These are phyloP conservation scores for Amphiura filiformis DNA, from an alignment of 35 echinoderm and acorn worm species.

Conservation along the genomic window DNA sequence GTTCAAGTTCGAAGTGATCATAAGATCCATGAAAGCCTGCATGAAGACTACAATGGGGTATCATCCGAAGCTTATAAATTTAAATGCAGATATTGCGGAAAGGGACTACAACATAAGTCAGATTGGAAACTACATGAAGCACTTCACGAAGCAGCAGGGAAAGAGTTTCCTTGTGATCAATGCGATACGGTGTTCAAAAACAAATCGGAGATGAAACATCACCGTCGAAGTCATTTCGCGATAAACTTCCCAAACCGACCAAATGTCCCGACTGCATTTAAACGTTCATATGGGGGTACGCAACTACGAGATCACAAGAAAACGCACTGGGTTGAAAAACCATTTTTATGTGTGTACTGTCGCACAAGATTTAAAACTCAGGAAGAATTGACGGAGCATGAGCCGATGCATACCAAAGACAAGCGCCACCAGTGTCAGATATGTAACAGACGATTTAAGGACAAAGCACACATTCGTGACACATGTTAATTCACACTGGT, in stretches of 20 bases:
- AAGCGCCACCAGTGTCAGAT: background rate
- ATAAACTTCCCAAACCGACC: background rate
- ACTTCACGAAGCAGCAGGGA: background rate
- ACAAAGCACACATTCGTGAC: constrained; percentile 7
- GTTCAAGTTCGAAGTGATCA: background rate
- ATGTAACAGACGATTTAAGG: constrained; percentile 1
- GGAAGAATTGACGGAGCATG: background rate
- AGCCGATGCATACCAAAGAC: background rate
- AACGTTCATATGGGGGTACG: background rate
- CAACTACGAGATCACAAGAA: background rate
- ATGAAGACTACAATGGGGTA: background rate
- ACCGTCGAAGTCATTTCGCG: background rate
- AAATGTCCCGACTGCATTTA: background rate
- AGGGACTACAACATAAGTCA: background rate
- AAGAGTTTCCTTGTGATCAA: background rate
- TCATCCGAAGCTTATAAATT: background rate
- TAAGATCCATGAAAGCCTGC: background rate
- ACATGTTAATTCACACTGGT: constrained; percentile 44
- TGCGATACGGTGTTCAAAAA: background rate
- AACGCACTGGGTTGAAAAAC: background rate
- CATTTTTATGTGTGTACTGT: background rate
- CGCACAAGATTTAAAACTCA: background rate
- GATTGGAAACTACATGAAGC: background rate
- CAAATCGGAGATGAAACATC: too few species aligned
- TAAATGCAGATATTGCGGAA: background rate